Base-by-base conservation (phyloP, 2,888 invertebrate species). In the Pandemis heparana region DNA sequence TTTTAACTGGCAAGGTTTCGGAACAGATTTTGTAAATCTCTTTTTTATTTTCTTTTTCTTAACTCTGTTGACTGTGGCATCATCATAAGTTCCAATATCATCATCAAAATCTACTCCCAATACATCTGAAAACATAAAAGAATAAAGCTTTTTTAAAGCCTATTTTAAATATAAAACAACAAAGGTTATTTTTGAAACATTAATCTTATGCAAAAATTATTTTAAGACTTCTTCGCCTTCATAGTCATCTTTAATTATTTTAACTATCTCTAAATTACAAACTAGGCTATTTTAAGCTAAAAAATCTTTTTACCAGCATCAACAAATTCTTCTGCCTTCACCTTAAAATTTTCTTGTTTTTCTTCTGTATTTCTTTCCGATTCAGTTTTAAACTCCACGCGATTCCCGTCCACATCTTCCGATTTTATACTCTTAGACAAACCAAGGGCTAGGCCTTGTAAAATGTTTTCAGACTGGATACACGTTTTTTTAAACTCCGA, bases 401-500 rank as follows among this genome's bases (percentile, higher is more conserved):
- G 39, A n/a, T 41, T 73, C 41, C 61, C 63, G 12, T 32, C 16
- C 6, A 46, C 51, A 38, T 5, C 6, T 65, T 73, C 59, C 0
- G 23, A 12, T 2, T 64, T 59, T 1, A 46, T 48, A 51, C 32
- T 68, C 9, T 41, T 63, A 8, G 61, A 41, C 48, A 73, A 48
- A 18, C 41, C 59, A 14, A 14, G n/a, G 5, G 9, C 53, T 53
- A 43, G 5, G 3, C 8, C 18, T 18, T 23, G 71, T 14, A 93
- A 79, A 48, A 85, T 84, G 46, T 87, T 86, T 71, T 92, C 88
- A 12, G 94, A 90, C 65, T 89, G 82, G 39, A 94, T 83, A 72
- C 93, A 94, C 51, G 83, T 87, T 59, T 81, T 85, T 83, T 94
- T 94, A 76, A 95, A 95, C 71, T 87, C 83, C 0, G 86, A 82